Evolutionary conservation across 1,140 invertebrate species (phyloP), one percentile per base, ranked within the genome.

Genomic region (Drosophila lowei): DNA sequence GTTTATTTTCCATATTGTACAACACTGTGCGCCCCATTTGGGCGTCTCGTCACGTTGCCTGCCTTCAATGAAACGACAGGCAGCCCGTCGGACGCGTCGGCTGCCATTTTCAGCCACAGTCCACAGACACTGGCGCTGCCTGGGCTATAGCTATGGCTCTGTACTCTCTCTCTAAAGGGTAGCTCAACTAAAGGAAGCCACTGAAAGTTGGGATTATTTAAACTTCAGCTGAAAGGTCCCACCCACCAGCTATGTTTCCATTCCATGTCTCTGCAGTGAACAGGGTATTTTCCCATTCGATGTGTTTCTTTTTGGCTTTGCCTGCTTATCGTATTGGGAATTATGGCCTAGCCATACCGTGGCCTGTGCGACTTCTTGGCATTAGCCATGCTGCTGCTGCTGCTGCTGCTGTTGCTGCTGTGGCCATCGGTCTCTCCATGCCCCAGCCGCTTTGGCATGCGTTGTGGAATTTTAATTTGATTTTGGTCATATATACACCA

Each of bases 391-490:
- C 80, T 80, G 67, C 59, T 47, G 61, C 50, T 59, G 49, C 28
- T 48, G 65, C 48, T 43, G 61, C 13, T 44, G 41, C 11, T 62
- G 44, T 1, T 34, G 30, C 30, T 34, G 30, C 60, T 53, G 62
- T 44, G 43, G 55, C 38, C 53, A 52, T 55, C 46, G 41, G 41
- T 38, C 34, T 38, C 34, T 38, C 34, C 34, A 38, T 38, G 30
- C 13, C 54, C 49, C 54, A 49, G 63, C 59, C 58, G 54, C 70
- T 70, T 83, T 30, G 83, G 83, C 78, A 83, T 88, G 83, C 83
- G 83, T 88, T 88, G 84, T 72, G 83, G 83, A 88, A 88, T 88
- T 88, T 88, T 88, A 88, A 88, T 88, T 88, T 77, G 83, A 77
- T 83, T 88, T 88, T 88, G 84, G 83, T 77, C 79, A 83, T 79